Evolutionary conservation across 2,797 vertebrate genomes (phyloP), one percentile per base, ranked within the genome.

Genomic region (Tarsius wallacei): DNA sequence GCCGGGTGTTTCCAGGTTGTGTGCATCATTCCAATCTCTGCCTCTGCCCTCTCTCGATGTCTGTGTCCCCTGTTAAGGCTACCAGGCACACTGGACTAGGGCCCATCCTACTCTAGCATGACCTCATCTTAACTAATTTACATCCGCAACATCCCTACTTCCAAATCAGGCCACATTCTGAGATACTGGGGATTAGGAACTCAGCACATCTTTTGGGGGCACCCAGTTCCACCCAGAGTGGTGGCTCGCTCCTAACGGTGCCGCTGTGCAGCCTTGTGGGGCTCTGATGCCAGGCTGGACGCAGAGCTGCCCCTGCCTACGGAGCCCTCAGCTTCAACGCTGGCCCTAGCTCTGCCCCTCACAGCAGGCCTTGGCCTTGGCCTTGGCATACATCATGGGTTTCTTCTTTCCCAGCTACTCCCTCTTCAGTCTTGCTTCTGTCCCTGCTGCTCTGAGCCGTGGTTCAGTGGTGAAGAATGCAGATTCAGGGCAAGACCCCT

Each of bases 11-110:
- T 24, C 15, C 4, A 2, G 63, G 42, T 55, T 47, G 14, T 10
- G 51, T 1, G 15, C 7, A 0, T 19, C 11, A 11, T 9, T 53
- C 11, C 2, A 4, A 2, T 17, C n/a, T 33, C 68, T 4, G 36
- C 13, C 19, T 21, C 71, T 22, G 53, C 53, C 82, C 59, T 26
- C 80, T 16, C 26, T 53, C n/a, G 31, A 42, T 26, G 7, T 82
- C 51, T 80, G 31, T 80, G 49, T 36, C n/a, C 31, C 66, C 55
- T 64, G n/a, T 12, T 21, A 9, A 59, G 8, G 47, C 36, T 11
- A 28, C 36, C 16, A 24, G 5, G 12, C 47, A 24, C 1, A 0
- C 1, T 6, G 61, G 33, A 59, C 36, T 11, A 57, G 59, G 31
- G 17, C 26, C 49, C 49, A 7, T 17, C 13, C 13, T 42, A 5